Conservation (phyloP, 2,113 vertebrate species). For the Oncorhynchus nerka region DNA sequence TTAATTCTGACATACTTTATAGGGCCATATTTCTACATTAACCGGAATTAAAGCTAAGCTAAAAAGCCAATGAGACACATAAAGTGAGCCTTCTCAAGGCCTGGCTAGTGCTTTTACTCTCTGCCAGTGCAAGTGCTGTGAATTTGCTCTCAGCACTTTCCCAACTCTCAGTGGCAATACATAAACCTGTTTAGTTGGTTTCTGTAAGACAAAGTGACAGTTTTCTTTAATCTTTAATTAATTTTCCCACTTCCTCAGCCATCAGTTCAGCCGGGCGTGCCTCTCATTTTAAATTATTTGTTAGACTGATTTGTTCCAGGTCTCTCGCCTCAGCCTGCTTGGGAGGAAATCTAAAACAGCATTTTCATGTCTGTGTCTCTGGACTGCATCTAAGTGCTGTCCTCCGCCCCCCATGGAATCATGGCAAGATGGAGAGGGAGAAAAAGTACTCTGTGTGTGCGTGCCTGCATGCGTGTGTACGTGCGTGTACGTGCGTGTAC, state of each 20-base stretch:
- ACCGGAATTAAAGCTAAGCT: constrained; percentile 53
- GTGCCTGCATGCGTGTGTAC: constrained; percentile 17
- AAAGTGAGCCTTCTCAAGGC: constrained; percentile 10
- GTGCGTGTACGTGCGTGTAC: constrained; percentile 11
- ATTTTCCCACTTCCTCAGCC: constrained; percentile 85
- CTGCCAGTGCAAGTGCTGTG: constrained; percentile 66
- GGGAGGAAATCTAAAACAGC: constrained; percentile 70
- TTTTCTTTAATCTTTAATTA: constrained; percentile 90
- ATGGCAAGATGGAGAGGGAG: constrained; percentile 35
- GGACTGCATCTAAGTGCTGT: constrained; percentile 68
- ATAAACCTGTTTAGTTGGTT: constrained; percentile 77
- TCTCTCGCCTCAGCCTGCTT: constrained; percentile 55
- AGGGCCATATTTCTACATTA: constrained; percentile 28
- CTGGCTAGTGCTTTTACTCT: constrained; percentile 23
- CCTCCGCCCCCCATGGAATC: constrained; percentile 43
- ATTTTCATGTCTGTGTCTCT: constrained; percentile 60
- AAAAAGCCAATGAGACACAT: constrained; percentile 35
- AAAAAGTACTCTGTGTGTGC: constrained; percentile 6
- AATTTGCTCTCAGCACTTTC: constrained; percentile 77
- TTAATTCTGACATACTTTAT: constrained; percentile 43
- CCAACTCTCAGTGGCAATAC: constrained; percentile 74
- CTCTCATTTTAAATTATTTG: constrained; percentile 85
- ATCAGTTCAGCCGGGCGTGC: constrained; percentile 84
- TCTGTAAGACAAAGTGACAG: constrained; percentile 87
- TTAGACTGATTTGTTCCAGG: constrained; percentile 78